Evolutionary conservation across 2,113 vertebrate species (phyloP).

Genomic region (Hydropotes inermis): DNA sequence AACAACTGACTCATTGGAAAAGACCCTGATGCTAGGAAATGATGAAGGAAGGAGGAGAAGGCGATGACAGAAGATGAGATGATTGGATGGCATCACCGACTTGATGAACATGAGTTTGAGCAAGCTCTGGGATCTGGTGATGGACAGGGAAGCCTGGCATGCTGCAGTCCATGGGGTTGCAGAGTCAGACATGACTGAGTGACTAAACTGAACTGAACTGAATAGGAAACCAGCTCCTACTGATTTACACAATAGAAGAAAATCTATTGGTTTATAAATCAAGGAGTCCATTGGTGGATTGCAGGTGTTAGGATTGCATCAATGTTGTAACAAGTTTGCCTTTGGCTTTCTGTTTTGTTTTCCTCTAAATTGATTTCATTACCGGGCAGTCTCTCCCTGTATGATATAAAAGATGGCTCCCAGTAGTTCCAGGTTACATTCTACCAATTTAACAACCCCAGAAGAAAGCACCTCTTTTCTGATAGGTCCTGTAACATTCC

Average conservation of each 20-base stretch:
- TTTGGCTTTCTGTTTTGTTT: constrained; percentile 33
- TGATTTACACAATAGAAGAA: neutral
- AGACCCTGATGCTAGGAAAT: neutral
- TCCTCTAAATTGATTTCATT: neutral
- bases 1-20: neutral
- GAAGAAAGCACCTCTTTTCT: neutral
- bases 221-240: neutral
- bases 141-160: neutral
- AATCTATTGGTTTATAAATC: constrained; percentile 18
- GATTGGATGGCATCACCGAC: neutral
- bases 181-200: neutral
- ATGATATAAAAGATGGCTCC: neutral
- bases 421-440: neutral
- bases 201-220: neutral
- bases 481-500: neutral
- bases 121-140: neutral
- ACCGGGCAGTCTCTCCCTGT: neutral
- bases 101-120: neutral
- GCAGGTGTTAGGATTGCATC: neutral
- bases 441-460: neutral
- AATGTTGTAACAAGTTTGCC: neutral
- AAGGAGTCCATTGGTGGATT: neutral
- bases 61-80: neutral
- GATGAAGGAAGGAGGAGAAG: neutral
- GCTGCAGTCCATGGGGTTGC: neutral